Conservation (phyloP, 2,888 invertebrate genomes). For the Phymatocera aterrima region DNA sequence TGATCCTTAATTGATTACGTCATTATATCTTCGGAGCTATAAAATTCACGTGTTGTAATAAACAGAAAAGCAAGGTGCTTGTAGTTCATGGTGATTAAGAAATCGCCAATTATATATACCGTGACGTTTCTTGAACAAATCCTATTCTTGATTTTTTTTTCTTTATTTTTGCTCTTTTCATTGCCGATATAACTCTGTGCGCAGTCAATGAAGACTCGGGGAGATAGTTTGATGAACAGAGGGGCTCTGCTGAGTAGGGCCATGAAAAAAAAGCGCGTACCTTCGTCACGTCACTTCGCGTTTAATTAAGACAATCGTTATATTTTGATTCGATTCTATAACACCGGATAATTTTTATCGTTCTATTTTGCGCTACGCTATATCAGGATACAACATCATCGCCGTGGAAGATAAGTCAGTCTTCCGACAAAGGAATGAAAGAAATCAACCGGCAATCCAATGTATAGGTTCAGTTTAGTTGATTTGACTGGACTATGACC, state of each 20-base stretch:
- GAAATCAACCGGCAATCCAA: conserved; percentile 19
- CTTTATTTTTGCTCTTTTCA: too few relatives aligned
- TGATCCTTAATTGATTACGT: too few relatives aligned
- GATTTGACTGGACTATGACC: neutral
- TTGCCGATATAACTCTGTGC: conserved; percentile 17
- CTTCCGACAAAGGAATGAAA: neutral
- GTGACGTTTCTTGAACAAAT: too few relatives aligned
- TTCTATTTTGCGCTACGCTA: neutral
- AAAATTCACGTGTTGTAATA: neutral
- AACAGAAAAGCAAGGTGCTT: too few relatives aligned
- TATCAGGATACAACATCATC: neutral
- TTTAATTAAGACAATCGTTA: conserved; percentile 24
- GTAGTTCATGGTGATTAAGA: too few relatives aligned
- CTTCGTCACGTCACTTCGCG: conserved; percentile 20
- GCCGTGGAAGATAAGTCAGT: neutral
- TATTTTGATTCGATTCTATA: neutral
- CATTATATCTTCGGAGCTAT: neutral
- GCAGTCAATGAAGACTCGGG: conserved; percentile 34
- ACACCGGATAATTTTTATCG: neutral
- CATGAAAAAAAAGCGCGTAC: conserved; percentile 13
- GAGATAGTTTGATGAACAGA: conserved; percentile 26
- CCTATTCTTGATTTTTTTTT: conserved; percentile 32
- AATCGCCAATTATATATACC: too few relatives aligned
- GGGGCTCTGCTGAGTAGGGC: conserved; percentile 1
- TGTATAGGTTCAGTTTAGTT: conserved; percentile 8